phyloP scores from a whole-genome alignment of 2,797 vertebrate genomes.

The Melanogrammus aeglefinus region DNA sequence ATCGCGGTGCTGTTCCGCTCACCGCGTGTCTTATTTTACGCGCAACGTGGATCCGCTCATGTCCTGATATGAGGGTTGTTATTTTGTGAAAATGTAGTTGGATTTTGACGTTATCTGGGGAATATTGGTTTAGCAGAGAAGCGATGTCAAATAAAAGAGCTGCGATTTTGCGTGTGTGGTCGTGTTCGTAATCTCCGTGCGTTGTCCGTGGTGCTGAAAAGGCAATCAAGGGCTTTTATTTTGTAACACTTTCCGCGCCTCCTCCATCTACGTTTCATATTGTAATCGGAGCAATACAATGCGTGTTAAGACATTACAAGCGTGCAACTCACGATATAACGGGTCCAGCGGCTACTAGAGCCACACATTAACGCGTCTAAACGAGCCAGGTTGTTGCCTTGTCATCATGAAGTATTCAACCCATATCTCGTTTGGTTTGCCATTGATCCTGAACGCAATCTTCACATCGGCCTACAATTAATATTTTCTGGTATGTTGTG shows the following conservation, averaged over 20 bases:
- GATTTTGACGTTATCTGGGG: neutral
- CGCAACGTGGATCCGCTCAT: neutral
- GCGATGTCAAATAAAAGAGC: neutral
- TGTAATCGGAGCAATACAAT: neutral
- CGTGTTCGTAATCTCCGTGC: constrained; percentile 19
- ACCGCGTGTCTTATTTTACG: neutral
- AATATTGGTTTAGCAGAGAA: neutral
- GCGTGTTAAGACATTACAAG: neutral
- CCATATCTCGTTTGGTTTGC: neutral
- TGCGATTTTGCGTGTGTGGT: constrained; percentile 9
- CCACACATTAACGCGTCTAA: neutral
- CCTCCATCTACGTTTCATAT: no score
- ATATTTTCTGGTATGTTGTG: neutral
- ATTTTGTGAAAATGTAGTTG: no score
- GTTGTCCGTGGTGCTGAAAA: constrained; percentile 80
- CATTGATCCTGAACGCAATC: neutral
- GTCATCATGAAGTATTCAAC: neutral
- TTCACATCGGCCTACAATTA: neutral
- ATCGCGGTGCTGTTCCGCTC: neutral
- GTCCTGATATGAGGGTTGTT: neutral
- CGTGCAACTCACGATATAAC: neutral
- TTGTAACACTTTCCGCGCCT: no score
- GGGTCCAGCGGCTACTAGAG: neutral
- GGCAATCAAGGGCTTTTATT: constrained; percentile 4
- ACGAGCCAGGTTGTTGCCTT: neutral